These are phyloP conservation scores for Hystrix cristata DNA, from an alignment of 2,113 vertebrate genomes.

Conservation along the genomic window DNA sequence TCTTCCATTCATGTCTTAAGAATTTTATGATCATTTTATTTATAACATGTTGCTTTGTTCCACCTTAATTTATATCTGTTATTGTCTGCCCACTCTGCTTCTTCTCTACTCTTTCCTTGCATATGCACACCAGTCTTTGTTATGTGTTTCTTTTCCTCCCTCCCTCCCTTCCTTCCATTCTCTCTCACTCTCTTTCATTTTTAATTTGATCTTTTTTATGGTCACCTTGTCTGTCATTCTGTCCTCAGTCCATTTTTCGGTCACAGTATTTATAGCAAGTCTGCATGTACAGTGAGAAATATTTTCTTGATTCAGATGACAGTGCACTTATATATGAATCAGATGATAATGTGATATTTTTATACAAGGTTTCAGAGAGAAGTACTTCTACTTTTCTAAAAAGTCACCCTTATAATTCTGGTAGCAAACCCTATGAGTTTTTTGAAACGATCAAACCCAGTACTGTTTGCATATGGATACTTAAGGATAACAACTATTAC, in stretches of 20 bases:
- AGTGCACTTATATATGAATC: slow-evolving; percentile 32
- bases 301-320: slow-evolving; percentile 62
- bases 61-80: slow-evolving; percentile 3
- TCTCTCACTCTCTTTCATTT: neutral
- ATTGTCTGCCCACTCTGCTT: neutral
- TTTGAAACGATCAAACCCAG: slow-evolving; percentile 43
- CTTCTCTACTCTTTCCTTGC: neutral
- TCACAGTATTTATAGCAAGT: slow-evolving; percentile 58
- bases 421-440: slow-evolving; percentile 47
- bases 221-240: slow-evolving; percentile 32
- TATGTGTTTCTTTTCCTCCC: no score
- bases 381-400: slow-evolving; percentile 56
- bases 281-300: slow-evolving; percentile 51
- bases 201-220: neutral
- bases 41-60: neutral
- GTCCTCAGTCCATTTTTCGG: neutral
- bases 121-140: neutral
- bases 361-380: slow-evolving; percentile 24
- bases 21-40: slow-evolving; percentile 52
- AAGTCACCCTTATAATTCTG: slow-evolving; percentile 13
- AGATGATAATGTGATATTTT: slow-evolving; percentile 46
- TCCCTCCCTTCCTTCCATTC: neutral
- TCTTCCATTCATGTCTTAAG: neutral
- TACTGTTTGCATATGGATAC: slow-evolving; percentile 44
- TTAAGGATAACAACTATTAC: slow-evolving; percentile 52